Conservation (phyloP, 2,113 vertebrate genomes). For the Syngnathoides biaculeatus region DNA sequence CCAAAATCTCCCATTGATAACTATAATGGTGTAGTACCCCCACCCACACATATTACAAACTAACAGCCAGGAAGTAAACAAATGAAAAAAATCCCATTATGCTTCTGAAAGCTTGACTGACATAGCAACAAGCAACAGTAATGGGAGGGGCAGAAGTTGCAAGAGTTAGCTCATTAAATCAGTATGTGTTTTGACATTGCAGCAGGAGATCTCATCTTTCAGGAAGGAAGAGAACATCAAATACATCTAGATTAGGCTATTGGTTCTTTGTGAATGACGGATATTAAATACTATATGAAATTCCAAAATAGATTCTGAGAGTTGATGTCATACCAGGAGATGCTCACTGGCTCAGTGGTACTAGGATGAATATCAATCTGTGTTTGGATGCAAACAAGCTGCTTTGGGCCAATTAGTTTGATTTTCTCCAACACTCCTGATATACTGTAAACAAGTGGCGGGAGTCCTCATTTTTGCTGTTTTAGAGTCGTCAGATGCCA, state of each 20-base stretch:
- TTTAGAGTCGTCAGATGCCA: neutral
- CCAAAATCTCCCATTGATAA: too few species aligned
- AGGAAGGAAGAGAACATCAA: neutral
- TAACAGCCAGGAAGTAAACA: too few species aligned
- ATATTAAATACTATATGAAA: neutral
- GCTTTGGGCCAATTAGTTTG: slow-evolving; percentile 1
- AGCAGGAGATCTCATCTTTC: neutral
- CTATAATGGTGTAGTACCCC: too few species aligned
- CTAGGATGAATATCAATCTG: neutral
- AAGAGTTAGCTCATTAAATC: neutral
- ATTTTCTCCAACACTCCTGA: neutral
- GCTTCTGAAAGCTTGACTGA: neutral
- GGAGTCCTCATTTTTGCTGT: neutral
- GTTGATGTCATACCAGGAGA: neutral
- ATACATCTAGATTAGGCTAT: neutral
- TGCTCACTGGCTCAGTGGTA: neutral
- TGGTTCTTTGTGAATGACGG: neutral
- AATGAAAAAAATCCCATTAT: neutral
- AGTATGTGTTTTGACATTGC: neutral
- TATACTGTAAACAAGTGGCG: neutral
- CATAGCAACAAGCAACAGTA: neutral
- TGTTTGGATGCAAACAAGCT: neutral
- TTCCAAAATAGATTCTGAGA: neutral
- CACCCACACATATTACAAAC: too few species aligned
- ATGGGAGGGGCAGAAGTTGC: too few species aligned